phyloP scores from a whole-genome alignment of 2,888 invertebrate genomes.

The Leptarthrus brevirostris region DNA sequence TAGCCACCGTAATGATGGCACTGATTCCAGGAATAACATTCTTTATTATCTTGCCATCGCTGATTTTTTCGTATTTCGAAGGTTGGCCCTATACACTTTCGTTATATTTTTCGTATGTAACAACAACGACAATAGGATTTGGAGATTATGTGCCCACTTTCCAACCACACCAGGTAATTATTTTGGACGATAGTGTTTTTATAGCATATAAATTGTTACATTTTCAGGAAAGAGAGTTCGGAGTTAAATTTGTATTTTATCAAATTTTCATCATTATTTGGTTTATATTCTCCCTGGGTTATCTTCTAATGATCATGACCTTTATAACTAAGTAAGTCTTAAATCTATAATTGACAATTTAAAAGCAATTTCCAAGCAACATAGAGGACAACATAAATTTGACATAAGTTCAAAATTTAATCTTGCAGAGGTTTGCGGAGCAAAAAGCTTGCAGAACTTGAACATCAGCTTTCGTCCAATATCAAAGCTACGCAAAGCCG shows the following conservation, averaged over 20 bases:
- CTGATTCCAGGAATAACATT: slow-evolving; percentile 89
- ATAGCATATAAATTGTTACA: slow-evolving; percentile 38
- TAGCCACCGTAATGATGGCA: slow-evolving; percentile 84
- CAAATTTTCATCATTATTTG: slow-evolving; percentile 85
- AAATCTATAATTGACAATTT: neutral
- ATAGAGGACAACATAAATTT: slow-evolving; percentile 55
- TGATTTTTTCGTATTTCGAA: slow-evolving; percentile 86
- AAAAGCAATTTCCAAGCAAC: neutral
- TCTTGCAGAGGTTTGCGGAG: slow-evolving; percentile 70
- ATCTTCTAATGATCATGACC: slow-evolving; percentile 88
- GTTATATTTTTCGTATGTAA: slow-evolving; percentile 89
- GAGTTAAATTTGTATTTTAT: slow-evolving; percentile 76
- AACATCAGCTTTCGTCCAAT: slow-evolving; percentile 81
- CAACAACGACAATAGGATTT: slow-evolving; percentile 89
- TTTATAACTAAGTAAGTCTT: slow-evolving; percentile 75
- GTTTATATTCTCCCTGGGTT: slow-evolving; percentile 93
- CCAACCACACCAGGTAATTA: slow-evolving; percentile 63
- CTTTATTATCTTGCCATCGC: slow-evolving; percentile 87
- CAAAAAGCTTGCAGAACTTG: slow-evolving; percentile 78
- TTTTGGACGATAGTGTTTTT: neutral
- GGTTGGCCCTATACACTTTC: slow-evolving; percentile 87
- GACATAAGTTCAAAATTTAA: slow-evolving; percentile 57
- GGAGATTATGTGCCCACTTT: slow-evolving; percentile 88
- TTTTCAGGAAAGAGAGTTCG: slow-evolving; percentile 66
- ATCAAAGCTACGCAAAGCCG: slow-evolving; percentile 82